Conservation (phyloP, 2,113 vertebrate genomes). For the Ploceus nigricollis region DNA sequence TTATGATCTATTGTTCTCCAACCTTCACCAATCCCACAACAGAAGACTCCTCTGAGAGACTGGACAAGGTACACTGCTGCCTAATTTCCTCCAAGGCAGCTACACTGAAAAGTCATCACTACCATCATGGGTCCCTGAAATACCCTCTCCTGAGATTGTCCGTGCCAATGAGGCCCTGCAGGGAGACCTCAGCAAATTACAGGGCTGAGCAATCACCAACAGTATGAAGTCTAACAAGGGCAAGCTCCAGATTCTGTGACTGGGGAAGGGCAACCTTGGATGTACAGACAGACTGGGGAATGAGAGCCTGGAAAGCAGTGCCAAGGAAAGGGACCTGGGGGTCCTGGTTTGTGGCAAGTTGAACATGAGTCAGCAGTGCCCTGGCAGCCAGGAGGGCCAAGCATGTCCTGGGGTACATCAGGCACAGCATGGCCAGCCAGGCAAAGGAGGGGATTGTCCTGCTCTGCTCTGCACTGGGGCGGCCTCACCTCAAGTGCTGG, state of each 20-base stretch:
- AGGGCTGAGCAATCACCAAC: neutral
- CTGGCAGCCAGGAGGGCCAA: neutral
- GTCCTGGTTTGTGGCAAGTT: neutral
- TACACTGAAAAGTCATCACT: neutral
- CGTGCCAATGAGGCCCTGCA: neutral
- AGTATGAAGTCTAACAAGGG: neutral
- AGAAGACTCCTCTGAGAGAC: neutral
- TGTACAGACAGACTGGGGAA: neutral
- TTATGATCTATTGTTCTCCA: neutral
- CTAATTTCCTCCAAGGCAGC: neutral
- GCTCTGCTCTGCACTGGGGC: accelerated
- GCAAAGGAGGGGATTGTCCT: neutral
- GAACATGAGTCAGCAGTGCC: neutral
- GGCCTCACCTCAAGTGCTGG: accelerated
- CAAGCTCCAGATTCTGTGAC: too few species aligned
- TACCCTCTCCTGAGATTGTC: neutral
- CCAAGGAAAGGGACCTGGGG: neutral
- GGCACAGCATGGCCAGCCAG: accelerated
- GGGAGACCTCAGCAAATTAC: neutral
- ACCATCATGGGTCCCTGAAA: neutral
- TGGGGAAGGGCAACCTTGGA: neutral
- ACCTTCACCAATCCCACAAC: neutral
- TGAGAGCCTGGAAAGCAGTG: neutral
- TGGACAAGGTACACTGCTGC: neutral
- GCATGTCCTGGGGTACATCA: neutral